Percentiles rank a stretch among this genome's conserved stretches.
These are phyloP conservation scores for Trilocha varians DNA, from an alignment of 2,888 invertebrate genomes.

Conservation along the genomic window DNA sequence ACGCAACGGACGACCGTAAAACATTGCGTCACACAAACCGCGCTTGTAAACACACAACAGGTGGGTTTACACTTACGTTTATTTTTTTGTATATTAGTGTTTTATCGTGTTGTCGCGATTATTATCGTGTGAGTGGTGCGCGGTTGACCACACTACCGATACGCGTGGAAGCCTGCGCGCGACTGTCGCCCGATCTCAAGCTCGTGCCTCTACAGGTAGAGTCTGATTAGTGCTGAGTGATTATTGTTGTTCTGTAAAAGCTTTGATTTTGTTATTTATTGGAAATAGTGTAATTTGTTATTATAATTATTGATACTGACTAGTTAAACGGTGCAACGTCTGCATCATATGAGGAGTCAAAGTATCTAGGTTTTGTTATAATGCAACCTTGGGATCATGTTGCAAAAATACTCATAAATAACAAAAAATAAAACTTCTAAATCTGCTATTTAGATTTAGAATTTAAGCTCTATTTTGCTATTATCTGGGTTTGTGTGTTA, in stretches of 20 bases:
- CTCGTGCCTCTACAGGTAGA: conserved; percentile 61
- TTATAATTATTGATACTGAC: no score
- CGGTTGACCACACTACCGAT: conserved; percentile 48
- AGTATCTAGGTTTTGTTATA: no score
- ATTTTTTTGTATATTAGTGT: conserved; percentile 8
- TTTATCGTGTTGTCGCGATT: conserved; percentile 22
- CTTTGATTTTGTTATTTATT: conserved; percentile 41
- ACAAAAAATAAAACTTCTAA: no score
- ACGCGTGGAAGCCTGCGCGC: conserved; percentile 68
- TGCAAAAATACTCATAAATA: no score
- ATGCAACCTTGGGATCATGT: no score
- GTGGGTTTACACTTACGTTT: conserved; percentile 37
- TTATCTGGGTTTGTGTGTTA: no score
- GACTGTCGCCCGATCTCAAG: conserved; percentile 51
- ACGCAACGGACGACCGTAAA: conserved; percentile 58
- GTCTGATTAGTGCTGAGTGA: conserved; percentile 40
- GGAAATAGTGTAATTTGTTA: conserved; percentile 32
- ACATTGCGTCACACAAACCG: conserved; percentile 62
- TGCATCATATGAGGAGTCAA: no score
- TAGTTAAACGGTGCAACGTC: no score
- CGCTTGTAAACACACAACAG: conserved; percentile 72
- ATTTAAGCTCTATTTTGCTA: no score
- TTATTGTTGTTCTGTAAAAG: no score
- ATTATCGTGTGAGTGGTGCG: conserved; percentile 39
- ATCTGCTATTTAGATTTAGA: no score